phyloP scores from a whole-genome alignment of 2,797 vertebrate species.

The Parotocinclus haroldoi region DNA sequence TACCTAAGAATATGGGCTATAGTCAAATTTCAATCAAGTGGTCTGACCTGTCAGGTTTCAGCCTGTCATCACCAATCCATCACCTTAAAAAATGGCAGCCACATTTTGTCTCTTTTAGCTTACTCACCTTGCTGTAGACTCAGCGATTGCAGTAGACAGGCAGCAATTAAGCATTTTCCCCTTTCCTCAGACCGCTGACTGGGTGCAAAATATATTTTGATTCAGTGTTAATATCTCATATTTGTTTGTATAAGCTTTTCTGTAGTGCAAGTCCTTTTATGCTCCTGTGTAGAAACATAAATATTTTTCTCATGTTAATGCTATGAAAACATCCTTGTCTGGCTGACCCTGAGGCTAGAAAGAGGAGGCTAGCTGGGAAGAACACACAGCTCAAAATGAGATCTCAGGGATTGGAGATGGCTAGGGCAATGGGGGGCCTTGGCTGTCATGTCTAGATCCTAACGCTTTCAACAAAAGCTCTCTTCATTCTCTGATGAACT shows the following conservation, averaged over 20 bases:
- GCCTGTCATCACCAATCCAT: constrained; percentile 24
- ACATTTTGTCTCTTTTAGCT: not conserved
- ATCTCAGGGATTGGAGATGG: constrained; percentile 29
- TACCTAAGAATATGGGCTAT: not conserved
- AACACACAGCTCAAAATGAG: constrained; percentile 36
- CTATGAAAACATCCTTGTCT: constrained; percentile 65
- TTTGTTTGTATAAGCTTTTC: constrained; percentile 37
- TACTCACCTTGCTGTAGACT: not conserved
- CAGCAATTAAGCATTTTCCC: not conserved
- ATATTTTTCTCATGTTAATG: constrained; percentile 73
- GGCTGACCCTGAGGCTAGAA: constrained; percentile 15
- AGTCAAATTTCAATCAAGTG: constrained; percentile 10
- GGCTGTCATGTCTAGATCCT: constrained; percentile 13
- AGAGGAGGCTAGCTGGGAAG: constrained; percentile 27
- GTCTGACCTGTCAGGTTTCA: constrained; percentile 19
- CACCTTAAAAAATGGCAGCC: not conserved
- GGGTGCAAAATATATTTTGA: constrained; percentile 20
- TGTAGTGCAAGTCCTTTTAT: constrained; percentile 51
- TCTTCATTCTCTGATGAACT: constrained; percentile 37
- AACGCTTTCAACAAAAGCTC: constrained; percentile 41
- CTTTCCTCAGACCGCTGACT: not conserved
- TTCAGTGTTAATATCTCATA: constrained; percentile 37
- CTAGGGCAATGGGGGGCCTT: constrained; percentile 21
- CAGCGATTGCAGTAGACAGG: too few species aligned
- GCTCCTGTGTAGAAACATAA: constrained; percentile 61